Evolutionary conservation across 2,888 invertebrate genomes (phyloP), one percentile per base, ranked within the genome.

Genomic region (Troides oblongomaculatus): DNA sequence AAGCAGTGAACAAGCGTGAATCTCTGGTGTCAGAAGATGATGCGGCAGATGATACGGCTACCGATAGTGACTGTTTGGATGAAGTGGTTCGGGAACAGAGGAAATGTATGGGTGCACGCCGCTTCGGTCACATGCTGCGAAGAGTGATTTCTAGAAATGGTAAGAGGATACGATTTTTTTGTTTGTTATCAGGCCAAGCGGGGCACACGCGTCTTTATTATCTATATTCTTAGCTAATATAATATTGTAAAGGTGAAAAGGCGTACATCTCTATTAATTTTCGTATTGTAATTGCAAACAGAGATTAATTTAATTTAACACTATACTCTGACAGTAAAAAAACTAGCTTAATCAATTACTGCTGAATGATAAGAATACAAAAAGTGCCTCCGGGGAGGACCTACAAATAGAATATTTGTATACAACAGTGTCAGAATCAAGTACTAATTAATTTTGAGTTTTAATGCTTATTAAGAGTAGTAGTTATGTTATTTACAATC

Each of bases 81-180:
- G 89, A 89, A 72, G 86, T 87, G 75, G 81, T 86, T 69, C 84
- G 88, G 21, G 89, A 89, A 74, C 90, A 92, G 79, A 84, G 86
- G 75, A 89, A 88, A 75, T 92, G 92, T 71, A 79, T 92, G 84
- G 92, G 92, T n/a, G 92, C 92, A 14, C 79, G 90, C 1, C 85
- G 92, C 46, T 83, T 92, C 72, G 91, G 92, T 3, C 90, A 92
- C 72, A 72, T 92, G 80, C 81, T 92, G 66, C 81, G 92, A 70
- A 81, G 92, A 72, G 92, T 92, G 71, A 88, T 92, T 75, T 92
- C 92, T 77, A 85, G 91, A 84, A 92, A 91, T 78, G 92, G 92
- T 92, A 78, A 90, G 92, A 14, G 0, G 25, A 7, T 12, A 7
- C 23, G 23, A 10, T 23, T 58, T 53, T 53, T n/a, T 6, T 53